Evolutionary conservation across 1,140 invertebrate genomes (phyloP), one percentile per base, ranked within the genome.

Genomic region (Drosophila santomea): DNA sequence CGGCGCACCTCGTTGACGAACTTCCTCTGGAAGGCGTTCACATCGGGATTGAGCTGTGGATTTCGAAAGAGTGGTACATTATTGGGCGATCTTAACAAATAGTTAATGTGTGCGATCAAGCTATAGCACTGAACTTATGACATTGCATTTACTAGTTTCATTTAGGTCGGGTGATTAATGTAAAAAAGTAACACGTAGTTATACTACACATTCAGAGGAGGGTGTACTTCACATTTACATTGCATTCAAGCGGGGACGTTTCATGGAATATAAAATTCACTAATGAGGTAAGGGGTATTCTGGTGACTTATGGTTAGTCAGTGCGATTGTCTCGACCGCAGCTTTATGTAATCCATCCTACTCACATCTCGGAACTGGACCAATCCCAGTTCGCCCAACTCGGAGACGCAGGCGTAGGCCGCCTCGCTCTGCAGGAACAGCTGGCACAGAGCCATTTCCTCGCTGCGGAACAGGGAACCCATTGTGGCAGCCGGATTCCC

Each of bases 1-100:
- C 98, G 95, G 12, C 97, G 95, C 32, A 99, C 97, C 93, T 99
- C 98, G 93, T 98, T 98, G 44, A 98, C 97, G 93, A 98, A 98
- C 93, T 98, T 98, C 36, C 98, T 94, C 96, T 98, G 98, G 90
- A 98, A 98, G 20, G 97, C 97, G 93, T 98, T 98, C 1, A 98
- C 97, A 93, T 98, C 97, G 4, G 97, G 97, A 94, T 98, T 98
- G 47, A 98, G 93, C 97, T 98, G 59, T n/a, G 36, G 59, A 39
- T 41, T 36, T 35, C 10, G 2, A 8, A 0, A 15, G 0, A 43
- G 5, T 17, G 17, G 1, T 7, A 32, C 6, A 50, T 50, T 64
- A 14, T 51, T 38, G 35, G 12, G 17, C 3, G 14, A 28, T n/a
- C 15, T 8, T 4, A 17, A 44, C 4, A 44, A 8, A 8, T 32